phyloP scores from a whole-genome alignment of 2,888 invertebrate genomes.

The Andrena praecox region DNA sequence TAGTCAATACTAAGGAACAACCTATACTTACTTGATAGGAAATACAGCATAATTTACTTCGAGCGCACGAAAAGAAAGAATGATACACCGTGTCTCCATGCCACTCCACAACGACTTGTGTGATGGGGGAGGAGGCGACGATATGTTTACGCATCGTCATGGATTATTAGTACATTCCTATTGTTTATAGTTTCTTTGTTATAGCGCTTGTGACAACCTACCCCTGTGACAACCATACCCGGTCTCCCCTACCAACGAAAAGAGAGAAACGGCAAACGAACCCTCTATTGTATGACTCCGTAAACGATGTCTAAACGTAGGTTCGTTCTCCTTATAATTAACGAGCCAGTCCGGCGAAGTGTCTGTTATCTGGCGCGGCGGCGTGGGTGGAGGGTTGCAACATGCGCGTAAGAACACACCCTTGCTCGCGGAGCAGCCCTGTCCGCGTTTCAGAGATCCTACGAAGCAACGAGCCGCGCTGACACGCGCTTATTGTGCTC shows the following conservation, averaged over 20 bases:
- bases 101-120: too few relatives aligned
- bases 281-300: constrained; percentile 13
- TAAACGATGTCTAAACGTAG: constrained; percentile 46
- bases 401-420: constrained; percentile 57
- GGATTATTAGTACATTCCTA: too few relatives aligned
- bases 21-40: too few relatives aligned
- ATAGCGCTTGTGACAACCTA: too few relatives aligned
- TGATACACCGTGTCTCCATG: too few relatives aligned
- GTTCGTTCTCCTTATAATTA: constrained; percentile 40
- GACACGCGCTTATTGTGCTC: constrained; percentile 57
- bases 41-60: too few relatives aligned
- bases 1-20: too few relatives aligned
- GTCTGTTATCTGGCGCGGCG: constrained; percentile 17
- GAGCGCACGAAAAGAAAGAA: too few relatives aligned
- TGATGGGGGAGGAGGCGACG: too few relatives aligned
- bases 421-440: constrained; percentile 37
- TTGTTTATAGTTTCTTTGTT: too few relatives aligned
- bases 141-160: too few relatives aligned
- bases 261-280: constrained; percentile 17
- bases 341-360: constrained; percentile 32
- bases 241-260: not conserved
- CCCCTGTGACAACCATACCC: too few relatives aligned
- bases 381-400: constrained; percentile 43
- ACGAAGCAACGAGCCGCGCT: constrained; percentile 37
- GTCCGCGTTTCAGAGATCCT: constrained; percentile 71